These are phyloP conservation scores for Zelleria hepariella DNA, from an alignment of 2,888 invertebrate species.

Conservation along the genomic window DNA sequence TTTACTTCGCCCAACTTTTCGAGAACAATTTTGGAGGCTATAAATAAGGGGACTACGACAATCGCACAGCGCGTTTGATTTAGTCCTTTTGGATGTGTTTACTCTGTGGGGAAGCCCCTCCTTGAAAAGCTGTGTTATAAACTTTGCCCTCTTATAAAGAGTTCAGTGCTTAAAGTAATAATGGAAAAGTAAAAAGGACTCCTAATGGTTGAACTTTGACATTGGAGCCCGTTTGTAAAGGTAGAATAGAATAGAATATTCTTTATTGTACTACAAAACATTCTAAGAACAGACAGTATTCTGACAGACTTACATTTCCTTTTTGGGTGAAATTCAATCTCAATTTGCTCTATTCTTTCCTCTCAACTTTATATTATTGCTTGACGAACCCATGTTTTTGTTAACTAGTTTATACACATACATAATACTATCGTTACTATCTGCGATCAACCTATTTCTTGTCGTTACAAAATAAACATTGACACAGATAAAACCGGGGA, in stretches of 20 bases:
- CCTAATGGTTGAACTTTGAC: not conserved
- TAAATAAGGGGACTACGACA: no score
- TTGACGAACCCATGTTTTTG: no score
- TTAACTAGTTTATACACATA: no score
- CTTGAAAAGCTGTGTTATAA: not conserved
- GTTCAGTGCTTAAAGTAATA: not conserved
- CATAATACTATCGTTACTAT: no score
- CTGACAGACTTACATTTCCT: not conserved
- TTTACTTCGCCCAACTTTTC: no score
- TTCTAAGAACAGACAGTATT: no score
- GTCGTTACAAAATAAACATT: no score
- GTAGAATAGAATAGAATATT: no score
- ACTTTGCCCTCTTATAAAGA: not conserved
- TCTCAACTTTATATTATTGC: not conserved
- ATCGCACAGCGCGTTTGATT: not conserved
- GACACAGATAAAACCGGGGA: no score
- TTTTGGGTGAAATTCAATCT: not conserved
- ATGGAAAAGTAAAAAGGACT: not conserved
- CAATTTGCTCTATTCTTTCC: not conserved
- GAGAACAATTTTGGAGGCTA: no score
- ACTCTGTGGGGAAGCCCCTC: not conserved
- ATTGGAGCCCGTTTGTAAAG: not conserved
- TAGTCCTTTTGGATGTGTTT: not conserved
- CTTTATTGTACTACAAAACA: no score
- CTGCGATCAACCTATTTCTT: no score